Evolutionary conservation across 2,888 invertebrate genomes (phyloP).

Genomic region (Lasioglossum villosulum): DNA sequence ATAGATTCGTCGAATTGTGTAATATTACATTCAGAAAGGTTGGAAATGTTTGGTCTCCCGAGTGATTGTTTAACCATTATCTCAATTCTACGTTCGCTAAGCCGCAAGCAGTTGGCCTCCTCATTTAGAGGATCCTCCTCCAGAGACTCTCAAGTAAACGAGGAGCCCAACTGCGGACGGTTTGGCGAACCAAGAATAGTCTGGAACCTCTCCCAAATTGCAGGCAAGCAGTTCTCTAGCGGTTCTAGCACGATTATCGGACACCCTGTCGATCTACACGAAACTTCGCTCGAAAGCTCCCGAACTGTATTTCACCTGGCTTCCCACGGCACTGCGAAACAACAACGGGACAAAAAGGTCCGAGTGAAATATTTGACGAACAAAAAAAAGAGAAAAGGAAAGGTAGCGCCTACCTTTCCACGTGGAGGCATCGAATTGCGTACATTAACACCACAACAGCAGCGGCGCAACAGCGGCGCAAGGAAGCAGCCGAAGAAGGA

Average conservation of each 20-base stretch:
- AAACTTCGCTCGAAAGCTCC: constrained; percentile 6
- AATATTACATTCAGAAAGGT: no score
- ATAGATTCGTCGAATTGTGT: no score
- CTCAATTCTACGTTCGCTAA: no score
- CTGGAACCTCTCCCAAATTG: neutral
- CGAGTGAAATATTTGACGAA: constrained; percentile 17
- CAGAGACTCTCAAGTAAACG: no score
- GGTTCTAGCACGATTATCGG: neutral
- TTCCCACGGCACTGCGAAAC: neutral
- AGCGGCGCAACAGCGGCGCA: constrained; percentile 45
- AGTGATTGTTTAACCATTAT: no score
- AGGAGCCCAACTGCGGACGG: neutral
- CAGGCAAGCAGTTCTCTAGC: neutral
- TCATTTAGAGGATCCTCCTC: no score
- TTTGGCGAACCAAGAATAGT: neutral
- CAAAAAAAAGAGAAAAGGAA: neutral
- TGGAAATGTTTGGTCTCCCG: no score
- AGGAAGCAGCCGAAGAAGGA: constrained; percentile 69
- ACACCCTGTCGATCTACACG: neutral
- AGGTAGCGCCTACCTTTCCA: constrained; percentile 31
- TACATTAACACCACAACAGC: constrained; percentile 52
- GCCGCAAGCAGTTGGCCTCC: no score
- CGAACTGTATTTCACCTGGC: neutral
- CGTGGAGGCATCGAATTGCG: constrained; percentile 45
- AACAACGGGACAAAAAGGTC: neutral